Conservation (phyloP, 2,113 vertebrate species). For the Nothoprocta perdicaria region DNA sequence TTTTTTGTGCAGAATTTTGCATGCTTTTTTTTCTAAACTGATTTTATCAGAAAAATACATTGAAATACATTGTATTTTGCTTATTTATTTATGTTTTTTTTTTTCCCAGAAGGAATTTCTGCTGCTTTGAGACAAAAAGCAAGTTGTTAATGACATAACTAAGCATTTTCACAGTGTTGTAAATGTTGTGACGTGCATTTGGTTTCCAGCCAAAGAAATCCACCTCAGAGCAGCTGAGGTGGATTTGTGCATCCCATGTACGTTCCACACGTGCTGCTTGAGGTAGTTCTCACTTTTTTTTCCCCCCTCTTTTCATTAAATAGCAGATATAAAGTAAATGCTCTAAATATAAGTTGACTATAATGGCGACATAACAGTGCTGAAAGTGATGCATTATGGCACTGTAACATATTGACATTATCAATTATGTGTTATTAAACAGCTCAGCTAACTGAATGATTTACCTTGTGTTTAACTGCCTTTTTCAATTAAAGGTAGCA, state of each 20-base stretch:
- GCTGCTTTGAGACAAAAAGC: neutral
- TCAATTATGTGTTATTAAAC: constrained; percentile 78
- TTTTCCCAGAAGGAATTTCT: neutral
- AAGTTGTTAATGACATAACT: neutral
- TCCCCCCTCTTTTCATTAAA: constrained; percentile 32
- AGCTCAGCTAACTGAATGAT: constrained; percentile 74
- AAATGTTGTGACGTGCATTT: neutral
- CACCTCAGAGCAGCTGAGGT: neutral
- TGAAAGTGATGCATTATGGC: constrained; percentile 73
- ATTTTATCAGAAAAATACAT: neutral
- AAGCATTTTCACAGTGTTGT: neutral
- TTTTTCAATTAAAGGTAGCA: constrained; percentile 79
- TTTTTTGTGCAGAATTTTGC: neutral
- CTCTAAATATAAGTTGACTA: constrained; percentile 33
- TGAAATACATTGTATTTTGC: neutral
- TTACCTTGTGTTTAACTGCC: constrained; percentile 78
- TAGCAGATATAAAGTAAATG: constrained; percentile 45
- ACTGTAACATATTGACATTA: constrained; percentile 66
- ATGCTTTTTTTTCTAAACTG: neutral
- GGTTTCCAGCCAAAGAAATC: neutral
- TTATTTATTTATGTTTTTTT: neutral
- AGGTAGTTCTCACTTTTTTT: neutral
- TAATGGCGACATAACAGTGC: constrained; percentile 54
- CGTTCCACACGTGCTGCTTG: neutral
- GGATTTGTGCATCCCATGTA: neutral